Percentiles rank a stretch among this genome's conserved stretches.
phyloP scores from a whole-genome alignment of 2,888 invertebrate species.

The Teleiodes luculella region DNA sequence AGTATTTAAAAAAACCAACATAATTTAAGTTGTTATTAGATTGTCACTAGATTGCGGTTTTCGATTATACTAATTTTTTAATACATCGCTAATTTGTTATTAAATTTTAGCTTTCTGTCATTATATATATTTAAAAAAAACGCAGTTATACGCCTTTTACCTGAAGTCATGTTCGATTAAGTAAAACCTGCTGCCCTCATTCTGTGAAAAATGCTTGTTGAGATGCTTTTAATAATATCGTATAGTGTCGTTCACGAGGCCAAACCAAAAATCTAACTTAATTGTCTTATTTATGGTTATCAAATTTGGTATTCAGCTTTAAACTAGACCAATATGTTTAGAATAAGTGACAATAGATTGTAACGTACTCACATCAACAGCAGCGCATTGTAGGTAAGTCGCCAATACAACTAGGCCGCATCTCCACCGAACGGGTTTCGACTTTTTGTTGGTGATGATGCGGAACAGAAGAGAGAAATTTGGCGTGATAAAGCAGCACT shows the following conservation, averaged over 20 bases:
- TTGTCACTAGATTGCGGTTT: too few species aligned
- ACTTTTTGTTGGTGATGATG: conserved; percentile 74
- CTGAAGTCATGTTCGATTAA: too few species aligned
- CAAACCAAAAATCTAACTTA: conserved; percentile 21
- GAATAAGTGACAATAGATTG: neutral
- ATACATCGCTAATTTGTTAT: too few species aligned
- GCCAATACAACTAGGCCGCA: conserved; percentile 66
- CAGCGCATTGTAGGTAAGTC: conserved; percentile 40
- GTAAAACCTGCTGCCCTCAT: conserved; percentile 1
- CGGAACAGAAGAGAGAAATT: conserved; percentile 76
- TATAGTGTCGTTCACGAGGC: neutral
- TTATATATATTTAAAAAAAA: too few species aligned
- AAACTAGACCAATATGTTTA: too few species aligned
- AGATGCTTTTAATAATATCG: neutral
- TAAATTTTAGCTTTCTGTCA: too few species aligned
- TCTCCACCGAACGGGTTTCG: conserved; percentile 67
- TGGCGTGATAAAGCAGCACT: conserved; percentile 70
- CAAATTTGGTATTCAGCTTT: too few species aligned
- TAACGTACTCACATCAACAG: neutral
- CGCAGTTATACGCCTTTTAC: too few species aligned
- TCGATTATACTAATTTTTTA: too few species aligned
- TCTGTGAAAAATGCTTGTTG: neutral
- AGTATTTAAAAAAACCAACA: too few species aligned
- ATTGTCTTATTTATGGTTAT: too few species aligned
- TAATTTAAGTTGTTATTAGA: too few species aligned